A percentile compares a stretch with the other conserved stretches of the same genome.
Evolutionary conservation across 2,113 vertebrate species (phyloP).

Genomic region (Microcebus lehilahytsara): DNA sequence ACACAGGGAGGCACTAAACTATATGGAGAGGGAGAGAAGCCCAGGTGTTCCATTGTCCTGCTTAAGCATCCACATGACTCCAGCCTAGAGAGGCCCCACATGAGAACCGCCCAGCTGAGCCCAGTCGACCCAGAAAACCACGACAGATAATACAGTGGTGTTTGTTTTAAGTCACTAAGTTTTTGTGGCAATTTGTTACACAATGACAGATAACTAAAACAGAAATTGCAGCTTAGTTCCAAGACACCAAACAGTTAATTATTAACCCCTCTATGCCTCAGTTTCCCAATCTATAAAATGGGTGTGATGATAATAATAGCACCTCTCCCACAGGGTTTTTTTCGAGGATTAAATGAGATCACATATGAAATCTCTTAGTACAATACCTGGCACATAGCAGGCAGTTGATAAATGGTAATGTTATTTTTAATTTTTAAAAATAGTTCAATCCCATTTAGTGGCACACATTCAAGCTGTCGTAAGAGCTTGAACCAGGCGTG

Average conservation of each 20-base stretch:
- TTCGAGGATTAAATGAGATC: neutral
- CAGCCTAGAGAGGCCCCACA: neutral
- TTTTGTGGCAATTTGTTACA: neutral
- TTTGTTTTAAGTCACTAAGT: neutral
- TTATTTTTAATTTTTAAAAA: neutral
- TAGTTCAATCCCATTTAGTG: neutral
- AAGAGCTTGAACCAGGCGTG: neutral
- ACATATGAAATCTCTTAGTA: neutral
- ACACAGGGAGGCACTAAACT: fast-evolving
- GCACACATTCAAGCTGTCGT: neutral
- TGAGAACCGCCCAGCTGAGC: neutral
- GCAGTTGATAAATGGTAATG: neutral
- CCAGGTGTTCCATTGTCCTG: neutral
- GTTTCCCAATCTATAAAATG: neutral
- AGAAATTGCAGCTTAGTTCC: neutral
- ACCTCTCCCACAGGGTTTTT: neutral
- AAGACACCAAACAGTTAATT: neutral
- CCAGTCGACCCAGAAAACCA: neutral
- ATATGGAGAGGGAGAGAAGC: neutral
- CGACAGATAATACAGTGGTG: fast-evolving
- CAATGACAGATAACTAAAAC: neutral
- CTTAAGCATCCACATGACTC: neutral
- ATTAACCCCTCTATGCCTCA: neutral
- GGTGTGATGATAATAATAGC: neutral
- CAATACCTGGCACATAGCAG: neutral